These are phyloP conservation scores for Lagria hirta DNA, from an alignment of 2,888 invertebrate genomes.

Conservation along the genomic window DNA sequence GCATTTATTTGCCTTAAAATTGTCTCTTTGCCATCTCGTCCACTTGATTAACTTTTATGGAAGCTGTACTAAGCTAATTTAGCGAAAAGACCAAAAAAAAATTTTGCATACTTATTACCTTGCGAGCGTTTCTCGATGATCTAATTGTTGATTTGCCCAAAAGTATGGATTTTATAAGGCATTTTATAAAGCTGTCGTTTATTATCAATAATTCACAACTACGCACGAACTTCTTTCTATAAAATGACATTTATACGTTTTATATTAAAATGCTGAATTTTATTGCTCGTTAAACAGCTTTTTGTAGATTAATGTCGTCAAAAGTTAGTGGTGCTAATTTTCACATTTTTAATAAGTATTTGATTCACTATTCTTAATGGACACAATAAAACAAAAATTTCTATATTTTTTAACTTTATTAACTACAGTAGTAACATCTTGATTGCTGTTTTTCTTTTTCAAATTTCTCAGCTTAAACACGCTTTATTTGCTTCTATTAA, in stretches of 20 bases:
- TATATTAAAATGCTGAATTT: slow-evolving; percentile 4
- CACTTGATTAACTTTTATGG: slow-evolving; percentile 31
- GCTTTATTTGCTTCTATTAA: no score
- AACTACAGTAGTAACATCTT: no score
- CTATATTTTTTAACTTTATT: slow-evolving; percentile 1
- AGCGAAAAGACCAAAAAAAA: slow-evolving; percentile 15
- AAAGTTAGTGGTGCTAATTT: no score
- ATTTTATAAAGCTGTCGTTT: slow-evolving; percentile 7
- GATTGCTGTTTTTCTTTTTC: slow-evolving; percentile 1
- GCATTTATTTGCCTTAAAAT: slow-evolving; percentile 27
- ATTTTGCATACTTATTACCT: slow-evolving; percentile 1
- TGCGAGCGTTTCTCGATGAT: slow-evolving; percentile 6
- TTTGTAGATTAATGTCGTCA: slow-evolving; percentile 1
- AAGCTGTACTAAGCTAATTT: slow-evolving; percentile 14
- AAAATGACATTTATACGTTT: no score
- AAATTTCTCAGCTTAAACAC: no score
- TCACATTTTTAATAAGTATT: no score
- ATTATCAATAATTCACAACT: slow-evolving; percentile 11
- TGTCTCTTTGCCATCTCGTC: slow-evolving; percentile 23
- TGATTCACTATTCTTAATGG: no score
- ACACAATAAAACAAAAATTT: not conserved
- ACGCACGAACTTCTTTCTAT: slow-evolving; percentile 9
- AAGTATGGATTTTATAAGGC: slow-evolving; percentile 1
- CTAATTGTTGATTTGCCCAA: slow-evolving; percentile 5
- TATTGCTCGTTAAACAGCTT: slow-evolving; percentile 7